phyloP scores from a whole-genome alignment of 2,797 vertebrate genomes.

The Pogoniulus pusillus region DNA sequence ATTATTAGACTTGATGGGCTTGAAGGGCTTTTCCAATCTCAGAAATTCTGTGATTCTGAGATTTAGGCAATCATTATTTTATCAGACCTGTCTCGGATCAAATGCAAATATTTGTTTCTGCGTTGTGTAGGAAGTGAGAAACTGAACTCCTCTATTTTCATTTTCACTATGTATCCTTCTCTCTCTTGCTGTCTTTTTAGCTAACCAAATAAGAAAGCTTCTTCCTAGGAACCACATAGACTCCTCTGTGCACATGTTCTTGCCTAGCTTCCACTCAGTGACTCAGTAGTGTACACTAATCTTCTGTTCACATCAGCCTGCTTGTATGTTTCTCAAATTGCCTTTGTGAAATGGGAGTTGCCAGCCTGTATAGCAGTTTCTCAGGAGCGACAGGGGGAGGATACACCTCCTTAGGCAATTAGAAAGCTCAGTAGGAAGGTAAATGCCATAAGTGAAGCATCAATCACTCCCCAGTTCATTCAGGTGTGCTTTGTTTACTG shows the following conservation, averaged over 20 bases:
- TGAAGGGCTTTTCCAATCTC: too few species aligned
- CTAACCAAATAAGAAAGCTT: neutral
- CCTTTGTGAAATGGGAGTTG: slow-evolving; percentile 43
- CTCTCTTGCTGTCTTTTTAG: neutral
- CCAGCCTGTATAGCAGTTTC: neutral
- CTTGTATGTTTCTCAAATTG: slow-evolving; percentile 11
- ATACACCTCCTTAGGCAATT: slow-evolving; percentile 53
- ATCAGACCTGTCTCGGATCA: neutral
- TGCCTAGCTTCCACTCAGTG: neutral
- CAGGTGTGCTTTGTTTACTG: slow-evolving; percentile 24
- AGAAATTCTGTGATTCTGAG: too few species aligned
- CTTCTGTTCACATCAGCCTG: slow-evolving; percentile 6
- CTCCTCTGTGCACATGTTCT: neutral
- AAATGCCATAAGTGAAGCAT: neutral
- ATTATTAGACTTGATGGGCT: too few species aligned
- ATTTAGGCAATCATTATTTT: neutral
- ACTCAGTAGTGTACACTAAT: slow-evolving; percentile 8
- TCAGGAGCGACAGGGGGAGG: neutral
- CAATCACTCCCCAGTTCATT: slow-evolving; percentile 19
- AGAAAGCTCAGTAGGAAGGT: neutral
- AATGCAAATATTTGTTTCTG: neutral
- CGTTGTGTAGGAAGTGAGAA: neutral
- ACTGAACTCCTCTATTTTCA: neutral
- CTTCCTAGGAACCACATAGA: neutral
- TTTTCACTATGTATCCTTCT: neutral